Evolutionary conservation across 2,888 invertebrate species (phyloP).

Genomic region (Lasioglossum villosulum): DNA sequence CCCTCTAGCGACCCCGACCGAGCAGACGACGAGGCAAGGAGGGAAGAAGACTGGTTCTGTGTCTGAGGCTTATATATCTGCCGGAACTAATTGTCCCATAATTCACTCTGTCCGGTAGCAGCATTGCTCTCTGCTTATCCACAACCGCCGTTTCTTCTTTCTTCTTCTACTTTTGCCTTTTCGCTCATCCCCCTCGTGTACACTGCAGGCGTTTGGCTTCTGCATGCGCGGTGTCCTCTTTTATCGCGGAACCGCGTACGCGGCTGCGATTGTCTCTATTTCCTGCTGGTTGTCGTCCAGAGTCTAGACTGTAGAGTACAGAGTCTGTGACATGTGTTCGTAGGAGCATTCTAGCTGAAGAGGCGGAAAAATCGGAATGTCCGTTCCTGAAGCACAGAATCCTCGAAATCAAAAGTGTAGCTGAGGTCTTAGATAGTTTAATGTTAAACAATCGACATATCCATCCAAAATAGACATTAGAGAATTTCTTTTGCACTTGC

Average conservation of each 20-base stretch:
- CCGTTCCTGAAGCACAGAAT: background rate
- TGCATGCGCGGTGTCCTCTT: slow-evolving; percentile 5
- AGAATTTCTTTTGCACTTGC: too few relatives aligned
- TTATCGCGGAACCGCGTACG: slow-evolving; percentile 22
- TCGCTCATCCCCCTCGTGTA: slow-evolving; percentile 51
- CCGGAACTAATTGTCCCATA: slow-evolving; percentile 82
- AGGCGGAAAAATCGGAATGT: background rate
- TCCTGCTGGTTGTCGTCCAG: slow-evolving; percentile 10
- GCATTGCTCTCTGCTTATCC: slow-evolving; percentile 74
- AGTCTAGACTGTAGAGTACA: background rate
- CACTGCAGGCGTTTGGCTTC: slow-evolving; percentile 43
- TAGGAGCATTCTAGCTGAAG: background rate
- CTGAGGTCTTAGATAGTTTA: background rate
- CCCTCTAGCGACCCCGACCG: slow-evolving; percentile 31
- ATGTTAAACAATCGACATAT: background rate
- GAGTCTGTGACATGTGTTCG: background rate
- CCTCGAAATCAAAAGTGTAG: background rate
- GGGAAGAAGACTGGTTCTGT: slow-evolving; percentile 68
- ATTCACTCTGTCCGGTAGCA: slow-evolving; percentile 79
- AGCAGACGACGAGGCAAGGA: slow-evolving; percentile 47
- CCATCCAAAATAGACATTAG: background rate
- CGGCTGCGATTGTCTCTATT: background rate
- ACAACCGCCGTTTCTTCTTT: slow-evolving; percentile 57
- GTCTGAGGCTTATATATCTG: slow-evolving; percentile 81
- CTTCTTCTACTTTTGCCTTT: slow-evolving; percentile 27